Base-by-base conservation (phyloP, 2,797 vertebrate species). In the Triplophysa yarkandensis region DNA sequence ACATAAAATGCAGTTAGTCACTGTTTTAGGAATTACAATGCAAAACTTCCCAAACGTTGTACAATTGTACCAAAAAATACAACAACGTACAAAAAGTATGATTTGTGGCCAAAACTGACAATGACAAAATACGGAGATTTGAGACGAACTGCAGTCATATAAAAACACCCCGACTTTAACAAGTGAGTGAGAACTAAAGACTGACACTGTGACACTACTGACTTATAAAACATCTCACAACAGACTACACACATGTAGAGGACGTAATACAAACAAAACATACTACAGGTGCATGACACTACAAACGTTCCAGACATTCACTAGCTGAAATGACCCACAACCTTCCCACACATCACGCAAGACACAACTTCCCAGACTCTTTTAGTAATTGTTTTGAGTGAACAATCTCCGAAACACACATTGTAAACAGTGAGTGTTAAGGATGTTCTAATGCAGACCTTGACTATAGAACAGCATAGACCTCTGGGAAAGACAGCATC, bases 401-500 rank as follows among this genome's bases (percentile, higher is more conserved):
- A 63, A 46, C 34, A 39, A 68, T 65, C 11, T 11, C 23, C 43
- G 10, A 75, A 43, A 71, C 57, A 34, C 23, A 17, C n/a, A 16
- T 36, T 36, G 21, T 48, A 19, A 54, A 72, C 23, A 19, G 28
- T 27, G 66, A n/a, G 30, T 57, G 8, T 3, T 23, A 19, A 65
- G 46, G 28, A 19, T 54, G 50, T 73, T 79, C 60, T 46, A 48
- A 64, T 64, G 65, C 64, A 78, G 70, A 50, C 73, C 72, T 71
- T 79, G 79, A 79, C 55, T 69, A 67, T 68, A 74, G 72, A 68
- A 43, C 58, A 76, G 74, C 63, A 43, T 34, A 44, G 67, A 21
- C 54, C 65, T 43, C 48, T 57, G 30, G 44, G 43, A 44, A 44
- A 4, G 43, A 44, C 30, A 30, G 36, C 0, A 3, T 1, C 36